These are phyloP conservation scores for Flexamia atlantica DNA, from an alignment of 2,888 invertebrate genomes.

Conservation along the genomic window DNA sequence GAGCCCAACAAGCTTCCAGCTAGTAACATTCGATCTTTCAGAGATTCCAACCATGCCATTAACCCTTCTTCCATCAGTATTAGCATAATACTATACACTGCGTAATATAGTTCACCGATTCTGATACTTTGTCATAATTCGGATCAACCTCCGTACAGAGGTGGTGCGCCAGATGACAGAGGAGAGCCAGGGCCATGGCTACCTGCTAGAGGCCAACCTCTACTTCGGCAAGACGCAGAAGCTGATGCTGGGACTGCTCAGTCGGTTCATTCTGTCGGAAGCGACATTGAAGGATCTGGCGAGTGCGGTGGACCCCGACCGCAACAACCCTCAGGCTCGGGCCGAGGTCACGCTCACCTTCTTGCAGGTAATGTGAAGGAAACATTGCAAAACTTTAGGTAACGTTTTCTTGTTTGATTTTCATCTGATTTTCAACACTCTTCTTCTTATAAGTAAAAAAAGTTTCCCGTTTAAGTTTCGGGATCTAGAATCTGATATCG, in stretches of 20 bases:
- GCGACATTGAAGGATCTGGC: slow-evolving; percentile 67
- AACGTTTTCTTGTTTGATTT: too few species aligned
- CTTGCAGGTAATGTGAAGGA: slow-evolving; percentile 68
- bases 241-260: slow-evolving; percentile 85
- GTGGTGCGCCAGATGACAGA: slow-evolving; percentile 64
- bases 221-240: slow-evolving; percentile 81
- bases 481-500: too few species aligned
- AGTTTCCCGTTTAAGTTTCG: too few species aligned
- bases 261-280: slow-evolving; percentile 81
- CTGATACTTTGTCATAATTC: neutral
- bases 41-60: too few species aligned
- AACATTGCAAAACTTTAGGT: too few species aligned
- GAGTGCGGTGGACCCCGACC: slow-evolving; percentile 64
- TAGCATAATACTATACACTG: too few species aligned
- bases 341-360: slow-evolving; percentile 65
- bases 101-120: too few species aligned
- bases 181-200: slow-evolving; percentile 65
- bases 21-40: too few species aligned
- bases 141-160: slow-evolving; percentile 49
- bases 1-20: too few species aligned
- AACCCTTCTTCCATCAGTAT: too few species aligned
- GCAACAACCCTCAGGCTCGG: slow-evolving; percentile 61
- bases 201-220: slow-evolving; percentile 66
- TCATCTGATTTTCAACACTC: too few species aligned
- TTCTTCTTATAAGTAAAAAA: too few species aligned